Evolutionary conservation across 2,888 invertebrate genomes (phyloP).

Genomic region (Tipula helvola): DNA sequence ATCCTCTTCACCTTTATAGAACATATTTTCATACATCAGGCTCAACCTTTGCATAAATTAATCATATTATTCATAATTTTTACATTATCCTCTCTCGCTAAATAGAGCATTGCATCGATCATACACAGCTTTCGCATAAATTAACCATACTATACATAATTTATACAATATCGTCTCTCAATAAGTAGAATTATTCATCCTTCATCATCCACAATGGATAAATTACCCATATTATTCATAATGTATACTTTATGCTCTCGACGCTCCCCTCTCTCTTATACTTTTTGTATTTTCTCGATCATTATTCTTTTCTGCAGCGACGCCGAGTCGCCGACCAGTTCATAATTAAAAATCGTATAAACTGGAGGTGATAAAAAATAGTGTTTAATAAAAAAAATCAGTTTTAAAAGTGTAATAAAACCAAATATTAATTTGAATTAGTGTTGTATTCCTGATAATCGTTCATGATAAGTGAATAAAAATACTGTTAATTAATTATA

Average conservation of each 20-base stretch:
- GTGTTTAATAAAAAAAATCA: not conserved
- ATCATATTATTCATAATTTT: too few relatives aligned
- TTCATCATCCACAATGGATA: too few relatives aligned
- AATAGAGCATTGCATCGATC: too few relatives aligned
- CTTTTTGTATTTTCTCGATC: not conserved
- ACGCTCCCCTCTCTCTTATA: not conserved
- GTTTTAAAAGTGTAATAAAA: not conserved
- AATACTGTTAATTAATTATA: not conserved
- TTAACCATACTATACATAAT: too few relatives aligned
- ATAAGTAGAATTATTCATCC: too few relatives aligned
- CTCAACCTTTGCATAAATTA: too few relatives aligned
- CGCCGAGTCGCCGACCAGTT: too few relatives aligned
- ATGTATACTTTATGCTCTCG: not conserved
- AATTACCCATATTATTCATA: not conserved
- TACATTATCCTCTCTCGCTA: too few relatives aligned
- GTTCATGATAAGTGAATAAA: not conserved
- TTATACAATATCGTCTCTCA: too few relatives aligned
- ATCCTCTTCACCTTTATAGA: too few relatives aligned
- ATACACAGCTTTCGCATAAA: too few relatives aligned
- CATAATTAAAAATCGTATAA: not conserved
- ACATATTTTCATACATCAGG: too few relatives aligned
- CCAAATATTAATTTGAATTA: not conserved
- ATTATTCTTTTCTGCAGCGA: not conserved
- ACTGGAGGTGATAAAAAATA: not conserved
- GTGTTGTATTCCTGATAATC: not conserved